Base-by-base conservation (phyloP, 2,888 invertebrate species). In the Panopea generosa region DNA sequence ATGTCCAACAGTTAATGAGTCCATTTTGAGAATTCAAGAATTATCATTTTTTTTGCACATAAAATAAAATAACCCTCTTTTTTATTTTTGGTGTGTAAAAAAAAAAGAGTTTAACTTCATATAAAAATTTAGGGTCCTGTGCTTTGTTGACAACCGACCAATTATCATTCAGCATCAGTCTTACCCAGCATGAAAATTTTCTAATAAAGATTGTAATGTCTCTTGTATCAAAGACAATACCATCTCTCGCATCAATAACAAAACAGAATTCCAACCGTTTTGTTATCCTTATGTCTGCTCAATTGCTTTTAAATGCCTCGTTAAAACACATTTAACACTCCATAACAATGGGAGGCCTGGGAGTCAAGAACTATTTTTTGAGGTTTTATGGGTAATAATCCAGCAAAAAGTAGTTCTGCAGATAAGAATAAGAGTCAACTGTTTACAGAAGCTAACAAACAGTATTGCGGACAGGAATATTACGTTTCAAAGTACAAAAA, bases 291-390 rank as follows among this genome's bases (percentile, higher is more conserved):
- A 33, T 49, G 69, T 69, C 75, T 79, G 71, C 79, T 63, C 59
- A 56, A 75, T 38, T 63, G 74, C 79, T 76, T 75, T 76, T 66
- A 72, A 72, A 79, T 79, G 72, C 69, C 62, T 77, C 77, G 67
- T 81, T 81, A 67, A 77, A 57, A 61, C 70, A 66, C 71, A 73
- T 74, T 78, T 78, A 74, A 78, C 74, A 71, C 78, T 27, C 52
- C 16, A 47, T 73, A 62, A 76, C 76, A 72, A 73, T 80, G 69
- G 76, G 80, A 65, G 80, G 76, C 60, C 52, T 14, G 33, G 33
- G 33, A 26, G 55, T 49, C 50, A 45, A 67, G 68, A 68, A 72
- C 68, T 68, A 61, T 40, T 71, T 79, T 68, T 61, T 40, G 47
- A 59, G 52, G 43, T 68, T 69, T 75, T 71, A 79, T 67, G 78